phyloP scores from a whole-genome alignment of 2,888 invertebrate genomes.

The Strigamia transsilvanica region DNA sequence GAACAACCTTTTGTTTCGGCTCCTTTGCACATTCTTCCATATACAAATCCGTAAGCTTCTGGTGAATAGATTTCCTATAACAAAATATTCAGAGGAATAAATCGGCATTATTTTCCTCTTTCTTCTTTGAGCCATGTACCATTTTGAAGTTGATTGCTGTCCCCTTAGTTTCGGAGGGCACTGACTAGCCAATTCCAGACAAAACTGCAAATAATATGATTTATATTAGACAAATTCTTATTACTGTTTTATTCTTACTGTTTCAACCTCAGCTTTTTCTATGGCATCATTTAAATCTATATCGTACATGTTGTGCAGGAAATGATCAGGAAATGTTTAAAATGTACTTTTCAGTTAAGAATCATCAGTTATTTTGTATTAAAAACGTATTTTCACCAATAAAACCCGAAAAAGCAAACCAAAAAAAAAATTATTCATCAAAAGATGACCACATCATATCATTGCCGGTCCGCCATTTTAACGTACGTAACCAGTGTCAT shows the following conservation, averaged over 20 bases:
- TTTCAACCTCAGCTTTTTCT: constrained; percentile 38
- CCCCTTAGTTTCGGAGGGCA: constrained; percentile 35
- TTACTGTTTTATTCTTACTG: background rate
- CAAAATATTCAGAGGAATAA: background rate
- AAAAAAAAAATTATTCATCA: background rate
- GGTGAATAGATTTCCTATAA: constrained; percentile 56
- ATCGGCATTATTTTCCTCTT: background rate
- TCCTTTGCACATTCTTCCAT: constrained; percentile 54
- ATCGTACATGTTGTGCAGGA: too few species aligned
- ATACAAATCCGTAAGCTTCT: constrained; percentile 55
- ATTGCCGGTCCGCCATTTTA: background rate
- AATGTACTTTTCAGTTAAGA: background rate
- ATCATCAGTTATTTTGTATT: background rate
- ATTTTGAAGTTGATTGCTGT: constrained; percentile 33
- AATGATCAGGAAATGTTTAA: background rate
- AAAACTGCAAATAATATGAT: constrained; percentile 21
- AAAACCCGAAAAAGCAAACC: background rate
- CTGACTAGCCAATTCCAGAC: constrained; percentile 32
- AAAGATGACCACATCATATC: background rate
- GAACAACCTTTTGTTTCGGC: constrained; percentile 52
- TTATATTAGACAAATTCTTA: constrained; percentile 20
- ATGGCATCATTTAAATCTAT: background rate
- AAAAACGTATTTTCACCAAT: background rate
- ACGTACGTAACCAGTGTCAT: background rate
- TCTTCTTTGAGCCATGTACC: background rate